Percentiles rank a stretch among this genome's conserved stretches.
These are phyloP conservation scores for Macropodus opercularis DNA, from an alignment of 2,797 vertebrate genomes.

Conservation along the genomic window DNA sequence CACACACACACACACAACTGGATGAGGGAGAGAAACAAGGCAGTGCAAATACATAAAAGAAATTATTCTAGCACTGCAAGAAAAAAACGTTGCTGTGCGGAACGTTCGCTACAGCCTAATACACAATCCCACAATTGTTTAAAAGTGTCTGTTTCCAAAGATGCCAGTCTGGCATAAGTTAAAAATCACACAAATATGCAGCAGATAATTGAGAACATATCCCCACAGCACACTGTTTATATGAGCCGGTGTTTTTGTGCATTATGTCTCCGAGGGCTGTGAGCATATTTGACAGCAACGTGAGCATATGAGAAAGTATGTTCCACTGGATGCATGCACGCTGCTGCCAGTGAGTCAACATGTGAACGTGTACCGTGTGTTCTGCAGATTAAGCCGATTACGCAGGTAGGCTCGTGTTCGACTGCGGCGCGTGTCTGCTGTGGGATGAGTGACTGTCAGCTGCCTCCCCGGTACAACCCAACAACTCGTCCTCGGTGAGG, in stretches of 20 bases:
- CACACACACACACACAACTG: slow-evolving; percentile 4
- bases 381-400: slow-evolving; percentile 46
- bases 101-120: slow-evolving; percentile 32
- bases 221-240: slow-evolving; percentile 67
- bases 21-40: not conserved
- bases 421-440: not conserved
- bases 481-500: no score
- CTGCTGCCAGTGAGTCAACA: slow-evolving; percentile 24
- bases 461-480: no score
- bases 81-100: slow-evolving; percentile 16
- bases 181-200: slow-evolving; percentile 74
- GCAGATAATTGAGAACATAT: slow-evolving; percentile 77
- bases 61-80: slow-evolving; percentile 23
- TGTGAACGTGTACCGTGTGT: slow-evolving; percentile 18
- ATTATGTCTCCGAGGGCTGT: slow-evolving; percentile 63
- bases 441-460: slow-evolving; percentile 8
- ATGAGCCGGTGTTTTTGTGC: slow-evolving; percentile 67
- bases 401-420: slow-evolving; percentile 14
- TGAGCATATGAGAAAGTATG: slow-evolving; percentile 57
- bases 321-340: slow-evolving; percentile 37
- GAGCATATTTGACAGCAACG: slow-evolving; percentile 68
- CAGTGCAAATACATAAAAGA: slow-evolving; percentile 17
- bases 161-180: slow-evolving; percentile 72
- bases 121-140: slow-evolving; percentile 67
- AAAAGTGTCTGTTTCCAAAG: slow-evolving; percentile 53